These are phyloP conservation scores for Diuraphis noxia DNA, from an alignment of 1,140 invertebrate genomes.

Conservation along the genomic window DNA sequence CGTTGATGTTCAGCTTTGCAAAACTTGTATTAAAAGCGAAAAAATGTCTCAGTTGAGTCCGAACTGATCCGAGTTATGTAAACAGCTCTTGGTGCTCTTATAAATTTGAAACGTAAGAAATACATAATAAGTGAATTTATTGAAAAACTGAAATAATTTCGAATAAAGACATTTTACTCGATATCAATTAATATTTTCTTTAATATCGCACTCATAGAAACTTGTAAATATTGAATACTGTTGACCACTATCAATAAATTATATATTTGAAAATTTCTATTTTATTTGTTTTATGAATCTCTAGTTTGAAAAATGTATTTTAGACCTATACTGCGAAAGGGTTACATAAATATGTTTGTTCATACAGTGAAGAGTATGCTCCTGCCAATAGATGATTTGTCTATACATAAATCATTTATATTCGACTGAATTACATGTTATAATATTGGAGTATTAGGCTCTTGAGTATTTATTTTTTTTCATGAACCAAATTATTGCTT, in stretches of 20 bases:
- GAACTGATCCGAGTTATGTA: background rate
- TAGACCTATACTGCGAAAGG: too few relatives aligned
- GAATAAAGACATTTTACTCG: background rate
- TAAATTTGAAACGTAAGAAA: background rate
- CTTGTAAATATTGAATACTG: background rate
- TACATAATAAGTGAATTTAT: background rate
- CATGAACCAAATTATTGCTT: background rate
- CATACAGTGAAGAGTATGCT: background rate
- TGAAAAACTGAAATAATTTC: background rate
- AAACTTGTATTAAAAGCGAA: background rate
- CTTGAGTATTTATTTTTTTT: background rate
- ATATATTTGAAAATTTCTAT: too few relatives aligned
- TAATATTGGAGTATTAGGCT: background rate
- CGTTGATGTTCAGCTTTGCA: background rate
- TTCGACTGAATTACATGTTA: background rate
- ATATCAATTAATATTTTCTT: background rate
- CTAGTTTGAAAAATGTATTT: background rate
- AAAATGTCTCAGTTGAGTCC: background rate
- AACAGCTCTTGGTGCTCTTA: background rate
- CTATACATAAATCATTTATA: background rate
- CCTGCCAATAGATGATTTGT: background rate
- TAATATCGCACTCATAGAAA: background rate
- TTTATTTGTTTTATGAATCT: background rate
- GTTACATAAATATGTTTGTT: too few relatives aligned
- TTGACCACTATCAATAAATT: background rate